Evolutionary conservation across 2,888 invertebrate species (phyloP), one percentile per base, ranked within the genome.

Genomic region (Pollenia griseotomentosa): DNA sequence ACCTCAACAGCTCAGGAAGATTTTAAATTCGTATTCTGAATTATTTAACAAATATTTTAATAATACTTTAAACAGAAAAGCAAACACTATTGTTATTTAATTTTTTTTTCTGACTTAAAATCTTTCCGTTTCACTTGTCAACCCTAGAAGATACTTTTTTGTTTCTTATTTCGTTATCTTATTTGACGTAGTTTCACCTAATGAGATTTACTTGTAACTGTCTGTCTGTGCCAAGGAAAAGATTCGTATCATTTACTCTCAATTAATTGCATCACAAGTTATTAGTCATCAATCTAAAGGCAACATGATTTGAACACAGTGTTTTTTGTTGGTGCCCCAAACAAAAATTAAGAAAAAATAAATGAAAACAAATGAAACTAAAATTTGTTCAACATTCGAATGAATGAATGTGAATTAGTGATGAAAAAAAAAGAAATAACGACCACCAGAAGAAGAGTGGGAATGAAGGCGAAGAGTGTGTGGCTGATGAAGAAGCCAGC

Each of bases 211-310:
- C 92, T 92, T 93, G 92, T 93, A 92, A 19, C 16, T 81, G 71
- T 91, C 92, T 61, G 68, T 68, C 74, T 59, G 61, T 10, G 91
- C 91, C 91, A 91, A 91, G 92, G 91, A 90, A 90, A 89, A 92
- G 93, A 93, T 93, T 90, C 89, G 89, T 93, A 93, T 92, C 93
- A 91, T 84, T 85, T 85, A 81, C 86, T 85, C 90, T 91, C 92
- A 91, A 92, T 91, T 92, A 92, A 92, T 92, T 91, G 91, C 90
- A 91, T 90, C 90, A 91, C 90, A 90, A 91, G 90, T 91, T 92
- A 92, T 93, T 93, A 92, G 92, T 92, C 93, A 93, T 93, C 92
- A 91, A 92, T 92, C 91, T 92, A 92, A 89, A 89, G 90, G 90
- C 90, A 90, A 92, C 84, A 92, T 91, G 91, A 90, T 89, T 90